Evolutionary conservation across 2,797 vertebrate species (phyloP).

Genomic region (Sebastes itinus): DNA sequence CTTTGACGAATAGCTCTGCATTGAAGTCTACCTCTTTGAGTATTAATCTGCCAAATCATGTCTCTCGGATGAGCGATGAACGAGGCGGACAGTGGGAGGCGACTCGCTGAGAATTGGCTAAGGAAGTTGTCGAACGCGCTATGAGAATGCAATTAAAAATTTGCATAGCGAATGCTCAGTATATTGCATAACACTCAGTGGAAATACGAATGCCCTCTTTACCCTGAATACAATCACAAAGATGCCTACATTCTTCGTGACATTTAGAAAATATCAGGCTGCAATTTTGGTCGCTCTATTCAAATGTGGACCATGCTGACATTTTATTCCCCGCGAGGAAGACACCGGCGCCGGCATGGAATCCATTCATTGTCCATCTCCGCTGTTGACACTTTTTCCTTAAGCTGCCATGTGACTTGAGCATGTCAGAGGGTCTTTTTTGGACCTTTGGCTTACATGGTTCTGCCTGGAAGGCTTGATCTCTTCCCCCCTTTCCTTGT

Average conservation of each 20-base stretch:
- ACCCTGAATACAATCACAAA: conserved; percentile 48
- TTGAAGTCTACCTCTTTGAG: conserved; percentile 71
- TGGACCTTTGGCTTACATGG: conserved; percentile 60
- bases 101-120: conserved; percentile 33
- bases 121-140: conserved; percentile 51
- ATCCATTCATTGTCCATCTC: conserved; percentile 53
- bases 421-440: conserved; percentile 51
- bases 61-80: conserved; percentile 61
- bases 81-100: conserved; percentile 46
- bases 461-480: conserved; percentile 71
- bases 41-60: conserved; percentile 80
- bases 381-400: conserved; percentile 59
- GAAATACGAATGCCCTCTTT: conserved; percentile 50
- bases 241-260: conserved; percentile 60
- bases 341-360: neutral
- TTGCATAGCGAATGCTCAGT: conserved; percentile 37
- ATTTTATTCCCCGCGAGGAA: conserved; percentile 55
- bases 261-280: conserved; percentile 70
- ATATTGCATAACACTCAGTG: conserved; percentile 24
- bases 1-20: conserved; percentile 78
- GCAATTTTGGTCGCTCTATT: conserved; percentile 60
- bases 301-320: conserved; percentile 61
- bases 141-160: conserved; percentile 57
- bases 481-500: conserved; percentile 70
- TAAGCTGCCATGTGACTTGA: conserved; percentile 56